Base-by-base conservation (phyloP, 1,140 invertebrate species). In the Listronotus bonariensis region DNA sequence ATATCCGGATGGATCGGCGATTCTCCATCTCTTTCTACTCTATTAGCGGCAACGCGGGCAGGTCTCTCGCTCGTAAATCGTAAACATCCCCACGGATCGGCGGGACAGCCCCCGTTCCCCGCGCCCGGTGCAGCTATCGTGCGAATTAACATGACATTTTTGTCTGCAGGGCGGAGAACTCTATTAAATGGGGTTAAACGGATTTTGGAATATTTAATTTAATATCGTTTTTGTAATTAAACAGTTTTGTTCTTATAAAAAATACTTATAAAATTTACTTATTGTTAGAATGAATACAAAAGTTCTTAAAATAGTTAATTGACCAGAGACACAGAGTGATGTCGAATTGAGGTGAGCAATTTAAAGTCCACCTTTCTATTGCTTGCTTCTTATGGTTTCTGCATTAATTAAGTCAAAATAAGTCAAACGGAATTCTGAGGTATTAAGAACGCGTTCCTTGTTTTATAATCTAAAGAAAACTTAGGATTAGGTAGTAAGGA, bases 1-100 rank as follows among this genome's bases (percentile, higher is more conserved):
- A 78, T 78, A 76, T 77, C 72, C 72, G 74, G 73, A 77, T 77
- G 74, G 71, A 69, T 75, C 55, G 46, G 67, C 40, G 32, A 45
- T 49, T 56, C 31, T 60, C 66, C 64, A 63, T 73, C 73, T 67
- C 56, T 41, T 58, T 74, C 70, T 72, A 68, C 32, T 68, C 60
- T 72, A 67, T 68, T 67, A 67, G 62, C 65, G 49, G 41, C 63
- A 61, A 41, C 34, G 51, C 51, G 54, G 52, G 68, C 67, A 59
- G 49, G 53, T 67, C 58, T 65, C 63, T 68, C 65, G 65, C 66
- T 72, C 70, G 65, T 73, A 77, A 74, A 77, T 76, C 73, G 74
- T 75, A 71, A 72, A 75, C 70, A 73, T 74, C 72, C 71, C 69
- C 56, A 55, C 56, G 54, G 51, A 40, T 14, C 59, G 34, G 32